A percentile compares a stretch with the other conserved stretches of the same genome.
Conservation (phyloP, 2,113 vertebrate genomes). For the Ciconia stormi region DNA sequence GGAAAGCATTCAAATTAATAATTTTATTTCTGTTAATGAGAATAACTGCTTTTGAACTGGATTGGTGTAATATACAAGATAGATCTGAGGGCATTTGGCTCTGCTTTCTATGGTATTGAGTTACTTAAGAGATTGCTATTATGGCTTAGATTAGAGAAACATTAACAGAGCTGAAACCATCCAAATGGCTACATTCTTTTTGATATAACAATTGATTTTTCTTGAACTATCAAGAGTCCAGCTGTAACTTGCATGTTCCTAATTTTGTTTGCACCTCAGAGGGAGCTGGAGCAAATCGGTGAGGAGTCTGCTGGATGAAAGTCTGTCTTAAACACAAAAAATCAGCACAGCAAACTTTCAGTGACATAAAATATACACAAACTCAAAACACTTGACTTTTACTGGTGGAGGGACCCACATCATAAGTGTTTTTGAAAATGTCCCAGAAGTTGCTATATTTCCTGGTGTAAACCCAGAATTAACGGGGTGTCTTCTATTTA, state of each 20-base stretch:
- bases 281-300: not conserved
- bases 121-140: not conserved
- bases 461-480: not conserved
- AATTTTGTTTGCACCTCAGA: not conserved
- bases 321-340: not conserved
- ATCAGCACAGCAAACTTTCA: not conserved
- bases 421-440: not conserved
- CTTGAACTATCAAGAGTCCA: not conserved
- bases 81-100: not conserved
- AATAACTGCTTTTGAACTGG: not conserved
- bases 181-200: not conserved
- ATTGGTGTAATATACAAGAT: not conserved
- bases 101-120: not conserved
- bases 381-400: not conserved
- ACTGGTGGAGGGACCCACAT: fast-evolving
- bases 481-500: not conserved
- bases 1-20: not conserved
- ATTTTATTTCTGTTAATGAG: not conserved
- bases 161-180: not conserved
- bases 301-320: not conserved
- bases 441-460: not conserved
- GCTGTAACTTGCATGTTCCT: not conserved
- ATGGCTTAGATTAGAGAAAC: not conserved
- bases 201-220: not conserved
- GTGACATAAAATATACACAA: not conserved